phyloP scores from a whole-genome alignment of 2,797 vertebrate species.

The Acanthurus tractus region DNA sequence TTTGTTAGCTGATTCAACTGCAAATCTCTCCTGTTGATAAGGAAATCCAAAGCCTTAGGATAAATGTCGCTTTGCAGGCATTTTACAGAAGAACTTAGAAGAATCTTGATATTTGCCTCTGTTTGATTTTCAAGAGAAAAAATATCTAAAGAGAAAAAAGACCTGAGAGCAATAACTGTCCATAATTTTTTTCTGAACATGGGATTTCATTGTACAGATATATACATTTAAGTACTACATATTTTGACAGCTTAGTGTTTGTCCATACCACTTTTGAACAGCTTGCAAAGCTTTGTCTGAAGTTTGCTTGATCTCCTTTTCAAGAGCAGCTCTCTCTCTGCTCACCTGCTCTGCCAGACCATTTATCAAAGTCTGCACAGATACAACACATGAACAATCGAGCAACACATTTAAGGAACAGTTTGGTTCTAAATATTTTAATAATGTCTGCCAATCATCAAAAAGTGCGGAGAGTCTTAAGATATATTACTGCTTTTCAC shows the following conservation, averaged over 20 bases:
- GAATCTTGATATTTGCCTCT: not conserved
- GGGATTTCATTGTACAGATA: not conserved
- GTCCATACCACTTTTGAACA: slow-evolving; percentile 75
- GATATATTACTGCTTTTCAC: slow-evolving; percentile 51
- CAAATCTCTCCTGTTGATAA: slow-evolving; percentile 60
- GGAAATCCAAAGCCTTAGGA: not conserved
- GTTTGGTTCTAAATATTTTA: not conserved
- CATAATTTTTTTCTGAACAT: too few species aligned
- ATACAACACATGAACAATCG: not conserved
- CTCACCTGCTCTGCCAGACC: slow-evolving; percentile 57
- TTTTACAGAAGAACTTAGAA: not conserved
- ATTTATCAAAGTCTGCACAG: slow-evolving; percentile 66
- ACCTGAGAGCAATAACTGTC: too few species aligned
- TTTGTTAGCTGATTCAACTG: slow-evolving; percentile 67
- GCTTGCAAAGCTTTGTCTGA: slow-evolving; percentile 56
- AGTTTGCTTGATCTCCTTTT: slow-evolving; percentile 69
- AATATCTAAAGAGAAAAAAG: not conserved
- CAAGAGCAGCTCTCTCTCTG: slow-evolving; percentile 70
- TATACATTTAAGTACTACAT: not conserved
- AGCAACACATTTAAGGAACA: not conserved
- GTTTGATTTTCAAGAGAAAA: not conserved
- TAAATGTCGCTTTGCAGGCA: not conserved
- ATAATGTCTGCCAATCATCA: not conserved
- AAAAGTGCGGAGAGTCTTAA: not conserved
- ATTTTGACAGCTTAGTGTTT: not conserved